phyloP scores from a whole-genome alignment of 2,113 vertebrate genomes.

The Forbesichthys papilliferus region DNA sequence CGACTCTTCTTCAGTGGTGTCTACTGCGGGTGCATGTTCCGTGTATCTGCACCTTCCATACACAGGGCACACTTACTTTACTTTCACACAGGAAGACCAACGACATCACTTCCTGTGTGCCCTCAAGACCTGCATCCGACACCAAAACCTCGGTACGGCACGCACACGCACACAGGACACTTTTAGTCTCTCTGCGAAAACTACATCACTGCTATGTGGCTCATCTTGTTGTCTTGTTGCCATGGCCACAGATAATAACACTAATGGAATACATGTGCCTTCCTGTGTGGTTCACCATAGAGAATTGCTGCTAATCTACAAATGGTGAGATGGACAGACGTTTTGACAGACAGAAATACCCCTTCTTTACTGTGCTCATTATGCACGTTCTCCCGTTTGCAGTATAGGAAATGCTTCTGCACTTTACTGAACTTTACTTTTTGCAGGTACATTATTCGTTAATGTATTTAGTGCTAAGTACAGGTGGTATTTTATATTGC shows the following conservation, averaged over 20 bases:
- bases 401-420: too few relatives aligned
- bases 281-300: conserved; percentile 77
- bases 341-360: background rate
- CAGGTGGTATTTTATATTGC: too few relatives aligned
- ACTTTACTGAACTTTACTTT: too few relatives aligned
- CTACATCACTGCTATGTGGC: conserved; percentile 14
- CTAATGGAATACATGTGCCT: conserved; percentile 56
- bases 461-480: too few relatives aligned
- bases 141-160: conserved; percentile 81
- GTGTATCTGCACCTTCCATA: conserved; percentile 88
- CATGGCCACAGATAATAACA: conserved; percentile 70
- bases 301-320: background rate
- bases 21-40: conserved; percentile 75
- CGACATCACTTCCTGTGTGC: conserved; percentile 75
- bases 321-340: background rate
- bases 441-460: too few relatives aligned
- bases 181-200: background rate
- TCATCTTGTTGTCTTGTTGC: conserved; percentile 41
- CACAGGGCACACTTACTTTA: conserved; percentile 80
- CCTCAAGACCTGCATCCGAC: conserved; percentile 83
- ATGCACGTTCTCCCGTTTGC: too few relatives aligned
- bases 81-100: conserved; percentile 73
- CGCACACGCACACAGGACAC: background rate
- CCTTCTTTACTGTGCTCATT: too few relatives aligned
- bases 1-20: conserved; percentile 73